Percentiles rank a stretch among this genome's conserved stretches.
Conservation (phyloP, 2,113 vertebrate species). For the Platysternon megacephalum region DNA sequence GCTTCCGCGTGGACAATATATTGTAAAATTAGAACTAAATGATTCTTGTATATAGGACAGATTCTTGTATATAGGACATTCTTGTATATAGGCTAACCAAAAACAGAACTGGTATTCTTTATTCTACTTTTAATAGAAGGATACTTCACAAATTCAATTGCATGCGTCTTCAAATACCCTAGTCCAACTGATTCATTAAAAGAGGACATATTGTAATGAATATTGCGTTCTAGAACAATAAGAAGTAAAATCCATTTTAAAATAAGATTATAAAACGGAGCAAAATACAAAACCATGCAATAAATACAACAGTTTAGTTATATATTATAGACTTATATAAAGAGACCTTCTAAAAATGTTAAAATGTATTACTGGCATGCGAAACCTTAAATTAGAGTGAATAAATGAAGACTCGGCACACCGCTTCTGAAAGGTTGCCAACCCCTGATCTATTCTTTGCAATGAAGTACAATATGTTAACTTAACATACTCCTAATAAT, state of each 20-base stretch:
- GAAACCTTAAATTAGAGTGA: no score
- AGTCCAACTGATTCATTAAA: slow-evolving; percentile 98
- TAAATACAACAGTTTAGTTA: no score
- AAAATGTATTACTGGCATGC: no score
- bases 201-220: slow-evolving; percentile 98
- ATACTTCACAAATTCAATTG: slow-evolving; percentile 99
- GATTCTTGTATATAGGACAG: not conserved
- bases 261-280: not conserved
- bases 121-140: slow-evolving; percentile 74
- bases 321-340: no score
- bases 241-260: slow-evolving; percentile 50
- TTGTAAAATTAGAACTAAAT: not conserved
- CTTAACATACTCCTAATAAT: slow-evolving; percentile 38
- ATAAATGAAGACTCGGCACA: no score
- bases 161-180: slow-evolving; percentile 98
- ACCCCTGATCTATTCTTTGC: not conserved
- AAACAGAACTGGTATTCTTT: not conserved
- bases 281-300: slow-evolving; percentile 11
- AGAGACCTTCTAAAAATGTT: no score
- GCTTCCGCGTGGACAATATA: not conserved
- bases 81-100: not conserved
- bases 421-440: no score
- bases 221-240: slow-evolving; percentile 89
- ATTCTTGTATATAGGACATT: not conserved
- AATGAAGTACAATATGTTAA: not conserved